These are phyloP conservation scores for Bolborhynchus lineola DNA, from an alignment of 2,113 vertebrate genomes.

Conservation along the genomic window DNA sequence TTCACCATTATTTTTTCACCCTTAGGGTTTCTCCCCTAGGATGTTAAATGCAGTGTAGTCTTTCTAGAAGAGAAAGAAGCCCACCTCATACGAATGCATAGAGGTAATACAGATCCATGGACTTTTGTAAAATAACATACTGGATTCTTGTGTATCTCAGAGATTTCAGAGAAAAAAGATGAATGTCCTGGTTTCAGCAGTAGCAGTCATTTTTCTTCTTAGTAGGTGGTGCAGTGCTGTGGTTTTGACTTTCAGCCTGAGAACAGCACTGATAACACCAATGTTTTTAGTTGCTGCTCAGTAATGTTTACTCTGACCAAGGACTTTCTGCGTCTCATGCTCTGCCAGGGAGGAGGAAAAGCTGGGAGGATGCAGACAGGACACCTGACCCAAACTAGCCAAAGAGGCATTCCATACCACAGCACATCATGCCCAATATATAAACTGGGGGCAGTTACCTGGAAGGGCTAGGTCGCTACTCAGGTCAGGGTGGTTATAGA, in stretches of 20 bases:
- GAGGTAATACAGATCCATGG: background rate
- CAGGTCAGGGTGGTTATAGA: background rate
- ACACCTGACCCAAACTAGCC: background rate
- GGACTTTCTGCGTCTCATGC: background rate
- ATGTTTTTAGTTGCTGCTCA: background rate
- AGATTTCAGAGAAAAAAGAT: background rate
- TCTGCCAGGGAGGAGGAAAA: background rate
- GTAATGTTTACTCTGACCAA: background rate
- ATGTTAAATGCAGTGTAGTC: background rate
- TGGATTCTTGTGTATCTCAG: background rate
- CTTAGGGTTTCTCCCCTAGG: background rate
- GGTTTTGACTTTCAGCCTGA: background rate
- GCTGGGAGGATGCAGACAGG: background rate
- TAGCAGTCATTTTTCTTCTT: background rate
- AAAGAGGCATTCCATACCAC: background rate
- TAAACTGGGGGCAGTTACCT: background rate
- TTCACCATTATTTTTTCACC: background rate
- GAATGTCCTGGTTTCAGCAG: background rate
- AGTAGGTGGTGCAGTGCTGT: background rate
- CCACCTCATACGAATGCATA: background rate
- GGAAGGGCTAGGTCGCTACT: background rate
- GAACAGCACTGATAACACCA: fast-evolving
- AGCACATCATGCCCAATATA: background rate
- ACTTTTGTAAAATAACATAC: background rate
- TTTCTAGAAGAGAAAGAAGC: background rate